Conservation (phyloP, 2,797 vertebrate genomes). For the Echiichthys vipera region DNA sequence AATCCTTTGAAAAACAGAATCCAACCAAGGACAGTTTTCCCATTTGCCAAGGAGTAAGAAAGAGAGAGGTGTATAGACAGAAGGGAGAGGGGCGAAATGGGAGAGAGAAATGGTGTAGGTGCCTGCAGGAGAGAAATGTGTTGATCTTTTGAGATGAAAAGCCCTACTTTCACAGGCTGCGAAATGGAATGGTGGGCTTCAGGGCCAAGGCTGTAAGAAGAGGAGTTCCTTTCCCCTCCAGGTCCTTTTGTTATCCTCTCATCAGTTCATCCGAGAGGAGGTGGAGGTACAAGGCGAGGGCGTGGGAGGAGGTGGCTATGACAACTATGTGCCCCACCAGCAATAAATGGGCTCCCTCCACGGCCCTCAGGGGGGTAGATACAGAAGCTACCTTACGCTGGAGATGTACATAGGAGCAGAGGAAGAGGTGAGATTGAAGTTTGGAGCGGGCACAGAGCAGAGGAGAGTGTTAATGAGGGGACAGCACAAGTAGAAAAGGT, state of each 20-base stretch:
- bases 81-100: conserved; percentile 62
- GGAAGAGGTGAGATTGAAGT: conserved; percentile 75
- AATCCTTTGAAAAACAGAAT: conserved; percentile 84
- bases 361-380: conserved; percentile 65
- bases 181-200: conserved; percentile 73
- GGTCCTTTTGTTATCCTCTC: conserved; percentile 88
- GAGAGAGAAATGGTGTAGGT: conserved; percentile 67
- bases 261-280: conserved; percentile 82
- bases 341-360: conserved; percentile 81
- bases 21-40: conserved; percentile 84
- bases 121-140: conserved; percentile 74
- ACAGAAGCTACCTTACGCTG: conserved; percentile 68
- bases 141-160: conserved; percentile 80
- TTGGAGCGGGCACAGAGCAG: conserved; percentile 37
- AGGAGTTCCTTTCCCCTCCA: conserved; percentile 78
- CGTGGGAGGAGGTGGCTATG: conserved; percentile 41
- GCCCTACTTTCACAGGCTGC: conserved; percentile 62
- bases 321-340: conserved; percentile 82
- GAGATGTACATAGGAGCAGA: conserved; percentile 68
- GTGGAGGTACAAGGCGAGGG: conserved; percentile 30
- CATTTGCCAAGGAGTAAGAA: conserved; percentile 79
- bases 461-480: conserved; percentile 79
- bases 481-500: conserved; percentile 67
- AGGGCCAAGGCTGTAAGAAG: conserved; percentile 73
- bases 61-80: conserved; percentile 63